Percentiles rank a stretch among this genome's conserved stretches.
Evolutionary conservation across 2,113 vertebrate species (phyloP).

Genomic region (Anseranas semipalmata): DNA sequence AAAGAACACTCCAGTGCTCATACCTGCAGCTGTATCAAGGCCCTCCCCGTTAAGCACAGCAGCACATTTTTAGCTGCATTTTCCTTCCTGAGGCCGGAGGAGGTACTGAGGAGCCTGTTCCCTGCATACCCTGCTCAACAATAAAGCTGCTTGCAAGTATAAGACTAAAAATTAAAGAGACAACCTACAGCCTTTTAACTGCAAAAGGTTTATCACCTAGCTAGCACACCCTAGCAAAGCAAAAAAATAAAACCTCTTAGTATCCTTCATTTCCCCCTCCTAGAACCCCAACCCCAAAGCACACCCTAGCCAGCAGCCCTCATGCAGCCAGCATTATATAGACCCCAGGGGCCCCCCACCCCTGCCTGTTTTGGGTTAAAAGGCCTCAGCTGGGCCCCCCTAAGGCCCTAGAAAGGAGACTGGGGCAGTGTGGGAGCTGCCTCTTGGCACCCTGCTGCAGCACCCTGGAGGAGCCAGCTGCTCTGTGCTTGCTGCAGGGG

Average conservation of each 20-base stretch:
- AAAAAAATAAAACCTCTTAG: no score
- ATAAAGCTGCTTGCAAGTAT: accelerated
- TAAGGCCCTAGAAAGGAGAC: no score
- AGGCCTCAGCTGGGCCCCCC: neutral
- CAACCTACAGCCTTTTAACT: accelerated
- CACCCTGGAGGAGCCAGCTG: accelerated
- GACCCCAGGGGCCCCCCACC: accelerated
- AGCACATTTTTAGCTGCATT: accelerated
- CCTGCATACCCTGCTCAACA: accelerated
- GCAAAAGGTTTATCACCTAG: no score
- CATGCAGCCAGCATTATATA: neutral
- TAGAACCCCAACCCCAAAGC: neutral
- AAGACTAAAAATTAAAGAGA: neutral
- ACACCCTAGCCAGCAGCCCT: no score
- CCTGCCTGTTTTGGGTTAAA: neutral
- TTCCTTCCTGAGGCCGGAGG: no score
- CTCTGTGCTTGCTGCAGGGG: no score
- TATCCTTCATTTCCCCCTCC: accelerated
- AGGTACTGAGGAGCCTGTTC: neutral
- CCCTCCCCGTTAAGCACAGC: no score
- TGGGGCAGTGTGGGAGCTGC: no score
- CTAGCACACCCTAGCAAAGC: no score
- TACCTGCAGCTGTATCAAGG: no score
- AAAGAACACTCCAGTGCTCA: accelerated
- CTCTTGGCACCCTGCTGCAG: no score